These are phyloP conservation scores for Pyrochroa serraticornis DNA, from an alignment of 2,888 invertebrate genomes.

Conservation along the genomic window DNA sequence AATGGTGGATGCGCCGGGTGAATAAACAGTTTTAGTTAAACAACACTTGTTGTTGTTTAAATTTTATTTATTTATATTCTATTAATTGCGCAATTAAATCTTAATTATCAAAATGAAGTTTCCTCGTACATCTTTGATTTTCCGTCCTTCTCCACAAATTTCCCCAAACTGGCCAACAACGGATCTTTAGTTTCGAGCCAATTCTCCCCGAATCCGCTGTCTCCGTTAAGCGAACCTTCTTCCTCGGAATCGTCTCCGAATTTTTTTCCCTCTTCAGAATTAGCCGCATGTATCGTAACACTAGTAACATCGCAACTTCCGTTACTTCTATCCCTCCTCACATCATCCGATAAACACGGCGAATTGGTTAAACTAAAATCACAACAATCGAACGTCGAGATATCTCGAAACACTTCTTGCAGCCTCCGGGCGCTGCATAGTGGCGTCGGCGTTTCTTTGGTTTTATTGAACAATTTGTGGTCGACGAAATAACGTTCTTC, in stretches of 20 bases:
- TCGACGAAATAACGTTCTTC: constrained; percentile 67
- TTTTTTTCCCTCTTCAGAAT: not conserved
- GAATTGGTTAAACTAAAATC: not conserved
- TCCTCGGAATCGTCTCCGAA: not conserved
- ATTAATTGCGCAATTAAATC: too few species aligned
- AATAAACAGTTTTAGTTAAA: too few species aligned
- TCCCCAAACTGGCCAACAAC: not conserved
- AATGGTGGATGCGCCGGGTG: too few species aligned
- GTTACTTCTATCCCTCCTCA: not conserved
- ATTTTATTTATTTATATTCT: too few species aligned
- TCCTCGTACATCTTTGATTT: not conserved
- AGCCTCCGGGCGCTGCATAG: constrained; percentile 86
- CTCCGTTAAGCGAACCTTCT: not conserved
- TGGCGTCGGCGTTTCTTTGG: constrained; percentile 75
- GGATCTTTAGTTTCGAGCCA: not conserved
- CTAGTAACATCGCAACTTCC: not conserved
- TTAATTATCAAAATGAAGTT: not conserved
- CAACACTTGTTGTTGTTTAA: too few species aligned
- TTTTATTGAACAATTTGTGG: constrained; percentile 67
- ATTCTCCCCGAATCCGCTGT: not conserved
- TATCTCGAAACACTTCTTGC: constrained; percentile 64
- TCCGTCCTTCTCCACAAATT: not conserved
- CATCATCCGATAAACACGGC: not conserved
- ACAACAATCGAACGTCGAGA: constrained; percentile 3
- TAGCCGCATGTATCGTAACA: not conserved